Percentiles rank a stretch among this genome's conserved stretches.
Conservation (phyloP, 2,888 invertebrate genomes). For the Drosophila picticornis region DNA sequence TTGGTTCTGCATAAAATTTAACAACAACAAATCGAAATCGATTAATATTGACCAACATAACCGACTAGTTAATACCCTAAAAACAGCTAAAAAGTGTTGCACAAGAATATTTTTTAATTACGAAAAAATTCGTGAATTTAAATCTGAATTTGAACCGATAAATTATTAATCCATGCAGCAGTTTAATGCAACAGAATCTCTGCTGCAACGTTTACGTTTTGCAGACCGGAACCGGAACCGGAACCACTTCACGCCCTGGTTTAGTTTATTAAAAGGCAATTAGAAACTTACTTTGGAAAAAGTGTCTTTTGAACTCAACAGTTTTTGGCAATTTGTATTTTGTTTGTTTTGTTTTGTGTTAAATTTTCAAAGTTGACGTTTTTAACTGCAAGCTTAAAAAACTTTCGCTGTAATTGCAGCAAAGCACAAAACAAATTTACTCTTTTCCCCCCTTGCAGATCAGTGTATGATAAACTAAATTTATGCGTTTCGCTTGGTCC, state of each 20-base stretch:
- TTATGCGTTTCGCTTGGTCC: conserved; percentile 52
- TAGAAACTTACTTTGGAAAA: background rate
- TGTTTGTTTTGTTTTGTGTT: background rate
- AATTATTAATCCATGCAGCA: no score
- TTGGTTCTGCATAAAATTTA: background rate
- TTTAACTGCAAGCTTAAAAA: background rate
- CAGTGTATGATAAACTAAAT: conserved; percentile 26
- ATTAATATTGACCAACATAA: background rate
- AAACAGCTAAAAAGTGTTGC: background rate
- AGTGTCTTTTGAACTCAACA: background rate
- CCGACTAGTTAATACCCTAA: background rate
- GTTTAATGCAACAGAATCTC: no score
- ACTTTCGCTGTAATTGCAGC: background rate
- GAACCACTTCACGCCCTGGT: background rate
- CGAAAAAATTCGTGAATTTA: no score
- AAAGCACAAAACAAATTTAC: background rate
- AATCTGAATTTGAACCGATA: no score
- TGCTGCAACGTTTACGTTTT: background rate
- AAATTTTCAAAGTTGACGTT: background rate
- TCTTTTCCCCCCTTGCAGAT: background rate
- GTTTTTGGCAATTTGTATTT: background rate
- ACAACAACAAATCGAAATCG: background rate
- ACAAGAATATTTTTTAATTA: background rate
- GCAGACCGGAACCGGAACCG: background rate
- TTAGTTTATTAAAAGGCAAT: background rate